Conservation (phyloP, 2,888 invertebrate genomes). For the Tillus elongatus region DNA sequence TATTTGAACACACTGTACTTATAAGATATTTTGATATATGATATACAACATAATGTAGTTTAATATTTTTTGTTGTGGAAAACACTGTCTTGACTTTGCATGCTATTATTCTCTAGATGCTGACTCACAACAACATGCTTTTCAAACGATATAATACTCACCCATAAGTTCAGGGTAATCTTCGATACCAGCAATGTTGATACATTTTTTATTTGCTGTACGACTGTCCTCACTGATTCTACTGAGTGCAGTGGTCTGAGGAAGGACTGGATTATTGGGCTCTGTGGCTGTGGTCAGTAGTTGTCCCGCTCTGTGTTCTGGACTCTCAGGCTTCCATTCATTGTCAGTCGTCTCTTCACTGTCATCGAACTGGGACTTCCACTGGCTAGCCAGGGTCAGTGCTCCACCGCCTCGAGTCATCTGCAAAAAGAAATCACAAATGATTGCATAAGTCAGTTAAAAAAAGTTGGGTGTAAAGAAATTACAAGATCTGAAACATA, state of each 20-base stretch:
- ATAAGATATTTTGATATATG: too few species aligned
- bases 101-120: too few species aligned
- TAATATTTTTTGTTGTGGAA: too few species aligned
- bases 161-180: constrained; percentile 58
- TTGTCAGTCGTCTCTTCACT: constrained; percentile 91
- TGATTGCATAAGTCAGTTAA: constrained; percentile 1
- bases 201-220: constrained; percentile 46
- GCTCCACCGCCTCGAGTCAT: constrained; percentile 66
- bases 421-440: constrained; percentile 12
- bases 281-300: constrained; percentile 30
- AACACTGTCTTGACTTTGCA: too few species aligned
- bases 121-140: too few species aligned
- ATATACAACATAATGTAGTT: too few species aligned
- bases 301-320: constrained; percentile 43
- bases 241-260: too few species aligned
- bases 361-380: constrained; percentile 95
- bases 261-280: constrained; percentile 30
- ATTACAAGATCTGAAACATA: neutral
- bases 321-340: constrained; percentile 83
- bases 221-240: constrained; percentile 49
- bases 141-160: constrained; percentile 26
- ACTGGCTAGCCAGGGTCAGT: constrained; percentile 82
- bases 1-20: too few species aligned
- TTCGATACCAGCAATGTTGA: constrained; percentile 73
- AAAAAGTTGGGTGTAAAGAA: neutral